Evolutionary conservation across 2,888 invertebrate genomes (phyloP).

Genomic region (Dascillus cervinus): DNA sequence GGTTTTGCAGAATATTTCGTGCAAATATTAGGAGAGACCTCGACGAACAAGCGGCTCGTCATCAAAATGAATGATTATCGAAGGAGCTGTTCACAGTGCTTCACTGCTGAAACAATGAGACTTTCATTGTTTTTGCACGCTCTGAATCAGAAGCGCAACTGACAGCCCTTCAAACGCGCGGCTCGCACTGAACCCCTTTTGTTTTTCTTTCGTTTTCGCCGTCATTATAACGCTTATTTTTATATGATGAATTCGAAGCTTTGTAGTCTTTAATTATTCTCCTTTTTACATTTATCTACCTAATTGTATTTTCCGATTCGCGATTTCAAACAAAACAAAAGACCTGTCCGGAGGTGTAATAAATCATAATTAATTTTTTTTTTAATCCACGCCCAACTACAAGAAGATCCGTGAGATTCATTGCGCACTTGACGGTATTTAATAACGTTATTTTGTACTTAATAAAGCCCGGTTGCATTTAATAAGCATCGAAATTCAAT

Average conservation of each 20-base stretch:
- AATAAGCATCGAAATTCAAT: conserved; percentile 39
- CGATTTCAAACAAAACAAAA: conserved; percentile 29
- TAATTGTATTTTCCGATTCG: conserved; percentile 40
- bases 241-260: conserved; percentile 44
- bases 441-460: too few relatives aligned
- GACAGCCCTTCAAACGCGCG: conserved; percentile 42
- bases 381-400: too few relatives aligned
- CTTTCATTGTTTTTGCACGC: conserved; percentile 43
- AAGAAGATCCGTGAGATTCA: too few relatives aligned
- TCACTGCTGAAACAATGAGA: conserved; percentile 38
- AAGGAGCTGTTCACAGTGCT: conserved; percentile 22
- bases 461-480: conserved; percentile 34
- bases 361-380: too few relatives aligned
- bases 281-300: conserved; percentile 45
- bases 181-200: conserved; percentile 36
- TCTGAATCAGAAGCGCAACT: conserved; percentile 38
- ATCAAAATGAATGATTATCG: conserved; percentile 39
- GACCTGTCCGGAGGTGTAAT: conserved; percentile 39
- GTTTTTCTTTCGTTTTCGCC: conserved; percentile 42
- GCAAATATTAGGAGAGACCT: too few relatives aligned
- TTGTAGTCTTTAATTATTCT: conserved; percentile 45
- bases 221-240: conserved; percentile 42
- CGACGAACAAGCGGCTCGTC: conserved; percentile 21
- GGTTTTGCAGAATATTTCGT: too few relatives aligned
- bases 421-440: too few relatives aligned